Conservation (phyloP, 2,113 vertebrate genomes). For the Tragelaphus buxtoni region DNA sequence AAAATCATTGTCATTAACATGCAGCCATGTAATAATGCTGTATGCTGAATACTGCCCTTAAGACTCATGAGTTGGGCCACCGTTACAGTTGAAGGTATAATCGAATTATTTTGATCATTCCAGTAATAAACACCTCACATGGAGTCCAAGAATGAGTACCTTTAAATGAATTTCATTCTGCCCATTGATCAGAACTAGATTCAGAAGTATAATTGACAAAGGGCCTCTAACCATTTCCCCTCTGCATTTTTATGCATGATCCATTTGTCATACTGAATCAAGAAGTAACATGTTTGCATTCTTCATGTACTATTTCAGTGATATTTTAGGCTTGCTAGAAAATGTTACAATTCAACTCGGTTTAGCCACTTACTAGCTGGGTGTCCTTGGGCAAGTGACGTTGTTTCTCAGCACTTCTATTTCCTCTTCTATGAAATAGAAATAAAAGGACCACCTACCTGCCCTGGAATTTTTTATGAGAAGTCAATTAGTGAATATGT, state of each 20-base stretch:
- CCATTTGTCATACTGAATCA: not conserved
- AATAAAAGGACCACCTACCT: not conserved
- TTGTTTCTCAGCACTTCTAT: not conserved
- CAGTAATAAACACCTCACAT: not conserved
- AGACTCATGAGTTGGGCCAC: not conserved
- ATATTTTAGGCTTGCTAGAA: not conserved
- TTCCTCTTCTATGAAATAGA: not conserved
- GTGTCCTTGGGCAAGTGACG: not conserved
- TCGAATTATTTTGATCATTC: not conserved
- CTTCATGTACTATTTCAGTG: conserved; percentile 3
- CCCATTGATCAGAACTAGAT: not conserved
- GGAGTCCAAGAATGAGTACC: not conserved
- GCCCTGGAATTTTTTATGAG: not conserved
- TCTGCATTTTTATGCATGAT: not conserved
- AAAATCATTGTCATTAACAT: not conserved
- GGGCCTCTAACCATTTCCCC: not conserved
- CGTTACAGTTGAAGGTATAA: not conserved
- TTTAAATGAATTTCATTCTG: not conserved
- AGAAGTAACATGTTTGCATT: conserved; percentile 7
- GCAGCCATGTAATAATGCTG: not conserved
- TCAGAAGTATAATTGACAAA: not conserved
- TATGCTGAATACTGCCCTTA: not conserved
- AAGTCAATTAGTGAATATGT: not conserved
- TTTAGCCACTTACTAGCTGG: not conserved
- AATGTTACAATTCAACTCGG: not conserved